phyloP scores from a whole-genome alignment of 2,888 invertebrate genomes.

The Sepioteuthis lessoniana region DNA sequence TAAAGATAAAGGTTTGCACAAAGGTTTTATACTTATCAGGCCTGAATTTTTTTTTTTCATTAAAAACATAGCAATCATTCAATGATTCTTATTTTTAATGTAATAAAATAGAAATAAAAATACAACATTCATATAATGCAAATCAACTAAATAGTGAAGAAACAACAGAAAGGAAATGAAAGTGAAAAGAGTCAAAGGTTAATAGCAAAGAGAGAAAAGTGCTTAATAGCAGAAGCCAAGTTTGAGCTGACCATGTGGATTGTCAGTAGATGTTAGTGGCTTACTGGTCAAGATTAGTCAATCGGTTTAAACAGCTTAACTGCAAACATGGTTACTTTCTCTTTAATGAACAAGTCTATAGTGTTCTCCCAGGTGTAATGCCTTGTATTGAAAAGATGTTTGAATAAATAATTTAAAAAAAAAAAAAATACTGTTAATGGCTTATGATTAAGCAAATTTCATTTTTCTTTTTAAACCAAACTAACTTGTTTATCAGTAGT shows the following conservation, averaged over 20 bases:
- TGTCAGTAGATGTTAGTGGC: constrained; percentile 20
- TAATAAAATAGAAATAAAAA: neutral
- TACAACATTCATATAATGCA: constrained; percentile 7
- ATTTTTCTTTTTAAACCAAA: neutral
- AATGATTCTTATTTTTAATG: neutral
- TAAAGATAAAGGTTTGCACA: no score
- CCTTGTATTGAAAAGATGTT: neutral
- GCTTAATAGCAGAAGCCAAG: constrained; percentile 12
- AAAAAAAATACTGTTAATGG: neutral
- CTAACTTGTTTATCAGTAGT: neutral
- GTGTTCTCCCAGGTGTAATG: constrained; percentile 13
- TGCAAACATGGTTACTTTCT: constrained; percentile 33
- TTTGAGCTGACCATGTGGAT: constrained; percentile 6
- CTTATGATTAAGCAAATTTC: neutral
- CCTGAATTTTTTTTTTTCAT: no score
- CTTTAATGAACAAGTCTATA: neutral
- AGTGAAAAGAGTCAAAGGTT: neutral
- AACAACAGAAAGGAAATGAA: neutral
- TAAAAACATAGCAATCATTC: neutral
- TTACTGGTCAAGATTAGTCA: neutral
- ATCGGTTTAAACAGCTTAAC: neutral
- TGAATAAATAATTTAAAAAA: neutral
- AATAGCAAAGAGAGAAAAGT: neutral
- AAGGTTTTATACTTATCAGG: neutral
- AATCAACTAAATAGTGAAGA: neutral